Conservation (phyloP, 2,888 invertebrate species). For the Parthenolecanium corni region DNA sequence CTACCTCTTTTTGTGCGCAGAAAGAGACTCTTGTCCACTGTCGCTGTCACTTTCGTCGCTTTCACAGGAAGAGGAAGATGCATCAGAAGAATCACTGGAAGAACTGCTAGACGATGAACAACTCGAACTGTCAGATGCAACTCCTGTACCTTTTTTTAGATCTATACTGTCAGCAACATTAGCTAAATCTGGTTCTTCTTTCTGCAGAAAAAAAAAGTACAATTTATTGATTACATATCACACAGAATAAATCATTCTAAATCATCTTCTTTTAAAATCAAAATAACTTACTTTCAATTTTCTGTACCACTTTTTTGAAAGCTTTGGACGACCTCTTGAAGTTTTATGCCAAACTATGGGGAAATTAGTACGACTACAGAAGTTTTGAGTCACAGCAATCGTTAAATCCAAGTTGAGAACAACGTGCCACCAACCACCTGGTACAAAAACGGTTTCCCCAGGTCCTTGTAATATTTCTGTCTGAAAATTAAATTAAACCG, state of each 20-base stretch:
- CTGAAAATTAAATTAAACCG: constrained; percentile 40
- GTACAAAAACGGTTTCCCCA: constrained; percentile 96
- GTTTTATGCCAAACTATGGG: constrained; percentile 98
- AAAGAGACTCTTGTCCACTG: constrained; percentile 79
- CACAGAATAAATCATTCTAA: background rate
- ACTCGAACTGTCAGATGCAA: constrained; percentile 89
- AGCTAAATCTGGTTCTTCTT: constrained; percentile 65
- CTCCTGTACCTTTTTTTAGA: constrained; percentile 70
- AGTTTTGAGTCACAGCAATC: constrained; percentile 96
- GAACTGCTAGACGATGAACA: constrained; percentile 65
- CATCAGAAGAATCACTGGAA: constrained; percentile 41
- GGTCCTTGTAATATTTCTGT: constrained; percentile 89
- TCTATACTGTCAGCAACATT: constrained; percentile 72
- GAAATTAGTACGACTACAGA: constrained; percentile 89
- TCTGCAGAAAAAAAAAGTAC: constrained; percentile 36
- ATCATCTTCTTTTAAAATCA: background rate
- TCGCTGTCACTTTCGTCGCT: constrained; percentile 44
- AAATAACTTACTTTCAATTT: constrained; percentile 41
- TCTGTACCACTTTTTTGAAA: constrained; percentile 81
- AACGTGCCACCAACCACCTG: constrained; percentile 99
- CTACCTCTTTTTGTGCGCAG: constrained; percentile 71
- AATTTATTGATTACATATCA: background rate
- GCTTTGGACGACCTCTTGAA: constrained; percentile 84
- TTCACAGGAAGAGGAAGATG: constrained; percentile 46
- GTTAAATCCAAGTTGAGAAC: constrained; percentile 93